Percentiles rank a stretch among this genome's conserved stretches.
Evolutionary conservation across 2,113 vertebrate species (phyloP).

Genomic region (Prolemur simus): DNA sequence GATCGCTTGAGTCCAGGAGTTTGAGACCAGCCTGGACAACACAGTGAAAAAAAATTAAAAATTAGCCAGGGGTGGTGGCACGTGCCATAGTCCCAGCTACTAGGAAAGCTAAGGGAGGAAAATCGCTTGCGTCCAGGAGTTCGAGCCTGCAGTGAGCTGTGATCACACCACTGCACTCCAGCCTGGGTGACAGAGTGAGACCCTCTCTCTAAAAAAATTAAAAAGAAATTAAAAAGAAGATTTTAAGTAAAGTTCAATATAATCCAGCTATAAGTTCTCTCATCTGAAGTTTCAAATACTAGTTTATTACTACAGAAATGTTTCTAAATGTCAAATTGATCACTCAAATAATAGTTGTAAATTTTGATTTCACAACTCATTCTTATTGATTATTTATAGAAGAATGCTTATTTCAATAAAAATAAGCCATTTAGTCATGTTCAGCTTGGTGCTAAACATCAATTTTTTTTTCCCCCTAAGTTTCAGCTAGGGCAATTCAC

Average conservation of each 20-base stretch:
- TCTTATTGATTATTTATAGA: neutral
- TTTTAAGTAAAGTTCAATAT: constrained; percentile 24
- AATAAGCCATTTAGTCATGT: neutral
- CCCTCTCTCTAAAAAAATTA: too few species aligned
- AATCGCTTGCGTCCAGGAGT: too few species aligned
- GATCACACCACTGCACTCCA: too few species aligned
- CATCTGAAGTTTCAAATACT: neutral
- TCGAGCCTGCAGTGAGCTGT: too few species aligned
- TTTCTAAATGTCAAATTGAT: neutral
- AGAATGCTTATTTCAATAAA: neutral
- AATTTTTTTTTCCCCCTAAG: neutral
- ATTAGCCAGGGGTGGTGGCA: too few species aligned
- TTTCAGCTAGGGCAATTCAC: neutral
- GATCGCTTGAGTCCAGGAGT: too few species aligned
- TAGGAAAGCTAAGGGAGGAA: too few species aligned
- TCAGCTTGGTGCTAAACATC: neutral
- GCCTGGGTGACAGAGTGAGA: too few species aligned
- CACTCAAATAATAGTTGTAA: neutral
- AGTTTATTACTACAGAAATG: neutral
- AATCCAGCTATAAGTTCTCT: neutral
- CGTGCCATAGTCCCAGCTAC: too few species aligned
- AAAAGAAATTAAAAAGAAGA: neutral
- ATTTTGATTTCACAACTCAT: neutral
- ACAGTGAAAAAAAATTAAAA: too few species aligned
- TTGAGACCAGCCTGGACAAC: too few species aligned